These are phyloP conservation scores for Garra rufa DNA, from an alignment of 2,113 vertebrate species.

Conservation along the genomic window DNA sequence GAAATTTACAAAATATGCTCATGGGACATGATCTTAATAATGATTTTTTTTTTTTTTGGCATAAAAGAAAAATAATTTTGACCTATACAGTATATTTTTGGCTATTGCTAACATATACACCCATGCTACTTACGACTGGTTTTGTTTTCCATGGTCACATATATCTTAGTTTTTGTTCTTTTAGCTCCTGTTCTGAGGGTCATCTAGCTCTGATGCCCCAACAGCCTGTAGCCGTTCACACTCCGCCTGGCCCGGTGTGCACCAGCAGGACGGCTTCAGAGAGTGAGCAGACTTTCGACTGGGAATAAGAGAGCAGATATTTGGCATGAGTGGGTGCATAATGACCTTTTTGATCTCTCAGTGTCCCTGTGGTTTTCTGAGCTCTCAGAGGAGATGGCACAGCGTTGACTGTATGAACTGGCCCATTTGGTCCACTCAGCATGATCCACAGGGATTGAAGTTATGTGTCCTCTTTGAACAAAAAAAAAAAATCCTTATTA, in stretches of 20 bases:
- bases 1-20: too few relatives aligned
- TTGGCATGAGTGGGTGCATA: conserved; percentile 47
- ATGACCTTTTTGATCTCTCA: conserved; percentile 49
- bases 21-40: too few relatives aligned
- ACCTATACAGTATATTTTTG: too few relatives aligned
- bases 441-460: conserved; percentile 31
- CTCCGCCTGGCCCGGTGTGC: conserved; percentile 24
- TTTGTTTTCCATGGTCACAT: too few relatives aligned
- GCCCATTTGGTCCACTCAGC: conserved; percentile 41
- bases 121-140: too few relatives aligned
- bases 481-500: not conserved
- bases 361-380: conserved; percentile 36
- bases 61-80: too few relatives aligned
- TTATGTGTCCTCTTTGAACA: conserved; percentile 1
- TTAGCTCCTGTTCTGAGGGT: conserved; percentile 22
- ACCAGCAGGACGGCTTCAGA: conserved; percentile 37
- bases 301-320: conserved; percentile 40
- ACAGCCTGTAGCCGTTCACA: conserved; percentile 32
- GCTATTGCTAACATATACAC: too few relatives aligned
- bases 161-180: not conserved
- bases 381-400: conserved; percentile 6
- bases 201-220: conserved; percentile 40
- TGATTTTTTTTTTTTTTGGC: too few relatives aligned
- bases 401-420: not conserved
- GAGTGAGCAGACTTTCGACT: conserved; percentile 27